Conservation (phyloP, 2,888 invertebrate species). For the Branchellion lobata region DNA sequence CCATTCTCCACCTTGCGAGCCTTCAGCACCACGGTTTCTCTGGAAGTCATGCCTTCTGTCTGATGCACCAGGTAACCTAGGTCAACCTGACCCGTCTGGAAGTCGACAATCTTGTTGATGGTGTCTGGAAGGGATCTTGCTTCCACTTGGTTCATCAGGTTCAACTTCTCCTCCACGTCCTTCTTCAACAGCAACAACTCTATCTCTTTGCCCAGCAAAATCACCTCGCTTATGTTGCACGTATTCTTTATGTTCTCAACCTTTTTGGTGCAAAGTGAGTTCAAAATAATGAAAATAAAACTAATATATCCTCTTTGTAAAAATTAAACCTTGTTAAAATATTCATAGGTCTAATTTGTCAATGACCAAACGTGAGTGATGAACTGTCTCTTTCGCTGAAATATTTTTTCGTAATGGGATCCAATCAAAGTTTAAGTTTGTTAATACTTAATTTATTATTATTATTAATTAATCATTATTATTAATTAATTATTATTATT, state of each 20-base stretch:
- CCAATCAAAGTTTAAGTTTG: too few species aligned
- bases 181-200: constrained; percentile 62
- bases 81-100: constrained; percentile 28
- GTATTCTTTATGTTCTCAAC: constrained; percentile 61
- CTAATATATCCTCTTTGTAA: not conserved
- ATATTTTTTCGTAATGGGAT: too few species aligned
- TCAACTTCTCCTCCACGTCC: constrained; percentile 62
- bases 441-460: too few species aligned
- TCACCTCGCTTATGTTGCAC: constrained; percentile 61
- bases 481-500: too few species aligned
- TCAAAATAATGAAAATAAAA: constrained; percentile 54
- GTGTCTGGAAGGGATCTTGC: constrained; percentile 58
- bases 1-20: constrained; percentile 16
- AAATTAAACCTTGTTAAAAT: too few species aligned
- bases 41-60: not conserved
- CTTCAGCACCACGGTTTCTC: not conserved
- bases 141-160: constrained; percentile 57
- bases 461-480: too few species aligned
- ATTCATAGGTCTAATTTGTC: too few species aligned
- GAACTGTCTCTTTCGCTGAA: not conserved
- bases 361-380: too few species aligned
- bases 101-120: constrained; percentile 54
- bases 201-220: constrained; percentile 63
- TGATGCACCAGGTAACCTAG: constrained; percentile 38
- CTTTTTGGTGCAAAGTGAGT: constrained; percentile 53